Evolutionary conservation across 2,888 invertebrate genomes (phyloP).

Genomic region (Trissonchulus latispiculum): DNA sequence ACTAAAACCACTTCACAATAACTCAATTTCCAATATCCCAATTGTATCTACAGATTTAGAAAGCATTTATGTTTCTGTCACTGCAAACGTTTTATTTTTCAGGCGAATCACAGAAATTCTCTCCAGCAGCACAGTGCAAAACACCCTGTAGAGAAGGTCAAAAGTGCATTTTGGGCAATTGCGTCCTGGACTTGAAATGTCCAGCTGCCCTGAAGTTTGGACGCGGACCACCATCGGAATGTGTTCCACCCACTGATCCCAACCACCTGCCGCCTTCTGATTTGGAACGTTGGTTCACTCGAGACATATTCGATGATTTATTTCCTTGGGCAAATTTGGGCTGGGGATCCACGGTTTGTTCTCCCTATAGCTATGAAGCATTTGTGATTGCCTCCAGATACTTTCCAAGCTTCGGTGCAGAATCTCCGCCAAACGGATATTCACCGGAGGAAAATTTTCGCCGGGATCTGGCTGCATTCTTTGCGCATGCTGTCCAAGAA

Average conservation of each 20-base stretch:
- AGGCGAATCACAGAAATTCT: no score
- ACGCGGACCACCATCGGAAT: conserved; percentile 7
- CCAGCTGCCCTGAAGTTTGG: conserved; percentile 15
- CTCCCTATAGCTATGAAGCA: conserved; percentile 38
- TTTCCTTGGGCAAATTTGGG: conserved; percentile 41
- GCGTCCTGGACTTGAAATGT: no score
- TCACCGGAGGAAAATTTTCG: conserved; percentile 31
- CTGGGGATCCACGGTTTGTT: conserved; percentile 34
- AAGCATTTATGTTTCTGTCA: no score
- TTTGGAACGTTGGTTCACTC: conserved; percentile 12
- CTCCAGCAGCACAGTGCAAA: no score
- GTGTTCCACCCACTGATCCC: conserved; percentile 3
- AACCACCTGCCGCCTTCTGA: not conserved
- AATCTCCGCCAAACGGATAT: conserved; percentile 27
- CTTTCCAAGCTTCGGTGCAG: conserved; percentile 38
- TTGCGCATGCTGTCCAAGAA: no score
- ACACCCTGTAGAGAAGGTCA: conserved; percentile 2
- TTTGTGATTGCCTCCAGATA: conserved; percentile 40
- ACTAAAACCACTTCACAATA: no score
- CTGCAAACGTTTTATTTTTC: no score
- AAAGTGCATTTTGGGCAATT: conserved; percentile 6
- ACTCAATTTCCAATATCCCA: no score
- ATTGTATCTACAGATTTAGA: no score
- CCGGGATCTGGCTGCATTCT: conserved; percentile 39
- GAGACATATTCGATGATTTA: conserved; percentile 31